Percentiles rank a stretch among this genome's conserved stretches.
Conservation (phyloP, 2,888 invertebrate genomes). For the Tenodera sinensis region DNA sequence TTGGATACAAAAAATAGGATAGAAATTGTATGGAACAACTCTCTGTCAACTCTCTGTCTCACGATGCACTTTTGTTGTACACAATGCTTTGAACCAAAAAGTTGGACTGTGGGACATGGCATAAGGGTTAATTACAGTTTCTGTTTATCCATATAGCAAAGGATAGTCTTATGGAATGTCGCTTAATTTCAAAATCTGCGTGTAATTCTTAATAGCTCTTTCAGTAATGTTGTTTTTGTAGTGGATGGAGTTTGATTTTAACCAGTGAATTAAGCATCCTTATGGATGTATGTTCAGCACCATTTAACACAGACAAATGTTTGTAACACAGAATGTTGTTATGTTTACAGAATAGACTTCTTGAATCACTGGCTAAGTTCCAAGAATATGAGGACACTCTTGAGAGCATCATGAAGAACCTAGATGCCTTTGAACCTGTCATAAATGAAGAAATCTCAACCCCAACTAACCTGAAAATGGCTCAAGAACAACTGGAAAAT, state of each 20-base stretch:
- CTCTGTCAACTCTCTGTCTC: too few species aligned
- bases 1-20: too few species aligned
- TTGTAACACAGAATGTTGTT: not conserved
- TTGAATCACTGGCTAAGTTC: constrained; percentile 87
- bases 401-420: constrained; percentile 76
- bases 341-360: constrained; percentile 59
- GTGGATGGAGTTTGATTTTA: not conserved
- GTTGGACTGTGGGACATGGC: too few species aligned
- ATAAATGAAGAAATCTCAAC: constrained; percentile 70
- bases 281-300: not conserved
- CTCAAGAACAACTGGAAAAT: constrained; percentile 64
- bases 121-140: too few species aligned
- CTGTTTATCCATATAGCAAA: too few species aligned
- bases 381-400: constrained; percentile 89
- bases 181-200: too few species aligned
- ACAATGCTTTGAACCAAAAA: too few species aligned
- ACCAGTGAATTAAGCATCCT: not conserved
- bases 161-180: too few species aligned
- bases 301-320: not conserved
- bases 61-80: too few species aligned
- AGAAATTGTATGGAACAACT: too few species aligned
- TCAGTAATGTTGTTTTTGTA: not conserved
- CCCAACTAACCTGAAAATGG: constrained; percentile 69
- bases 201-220: too few species aligned
- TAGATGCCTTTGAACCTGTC: constrained; percentile 71